Percentiles rank a stretch among this genome's conserved stretches.
phyloP scores from a whole-genome alignment of 1,140 invertebrate genomes.

The Brachionus angularis region DNA sequence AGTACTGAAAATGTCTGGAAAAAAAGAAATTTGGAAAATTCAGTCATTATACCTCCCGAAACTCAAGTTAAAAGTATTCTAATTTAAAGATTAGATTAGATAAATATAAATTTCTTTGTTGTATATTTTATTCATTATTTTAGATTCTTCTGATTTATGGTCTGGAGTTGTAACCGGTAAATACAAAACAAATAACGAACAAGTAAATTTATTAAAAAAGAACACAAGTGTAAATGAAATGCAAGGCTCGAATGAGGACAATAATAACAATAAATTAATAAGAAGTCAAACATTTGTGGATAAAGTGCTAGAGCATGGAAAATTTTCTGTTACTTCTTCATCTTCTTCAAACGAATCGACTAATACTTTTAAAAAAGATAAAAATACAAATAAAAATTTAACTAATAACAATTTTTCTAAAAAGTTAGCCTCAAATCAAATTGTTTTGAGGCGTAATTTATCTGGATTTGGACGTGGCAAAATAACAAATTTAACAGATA shows the following conservation, averaged over 20 bases:
- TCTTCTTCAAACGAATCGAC: too few relatives aligned
- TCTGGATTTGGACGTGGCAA: slow-evolving; percentile 13
- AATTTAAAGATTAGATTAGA: not conserved
- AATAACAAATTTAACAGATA: not conserved
- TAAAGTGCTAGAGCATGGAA: not conserved
- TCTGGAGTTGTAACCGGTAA: slow-evolving; percentile 26
- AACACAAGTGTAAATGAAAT: too few relatives aligned
- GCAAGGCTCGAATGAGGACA: too few relatives aligned
- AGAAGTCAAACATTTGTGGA: not conserved
- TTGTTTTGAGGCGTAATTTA: not conserved
- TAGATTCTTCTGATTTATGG: slow-evolving; percentile 40
- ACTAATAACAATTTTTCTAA: too few relatives aligned
- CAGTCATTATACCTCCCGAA: slow-evolving; percentile 8
- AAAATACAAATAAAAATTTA: too few relatives aligned
- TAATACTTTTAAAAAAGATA: too few relatives aligned
- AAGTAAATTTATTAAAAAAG: too few relatives aligned
- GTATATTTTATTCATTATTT: not conserved
- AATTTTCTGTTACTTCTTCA: too few relatives aligned
- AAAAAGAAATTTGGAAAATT: slow-evolving; percentile 37
- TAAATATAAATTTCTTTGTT: not conserved
- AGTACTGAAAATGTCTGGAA: slow-evolving; percentile 35
- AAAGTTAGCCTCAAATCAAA: too few relatives aligned
- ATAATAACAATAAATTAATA: not conserved
- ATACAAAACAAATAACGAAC: slow-evolving; percentile 5
- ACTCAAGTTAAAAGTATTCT: slow-evolving; percentile 29